Evolutionary conservation across 1,140 invertebrate genomes (phyloP).

Genomic region (Radopholus similis): DNA sequence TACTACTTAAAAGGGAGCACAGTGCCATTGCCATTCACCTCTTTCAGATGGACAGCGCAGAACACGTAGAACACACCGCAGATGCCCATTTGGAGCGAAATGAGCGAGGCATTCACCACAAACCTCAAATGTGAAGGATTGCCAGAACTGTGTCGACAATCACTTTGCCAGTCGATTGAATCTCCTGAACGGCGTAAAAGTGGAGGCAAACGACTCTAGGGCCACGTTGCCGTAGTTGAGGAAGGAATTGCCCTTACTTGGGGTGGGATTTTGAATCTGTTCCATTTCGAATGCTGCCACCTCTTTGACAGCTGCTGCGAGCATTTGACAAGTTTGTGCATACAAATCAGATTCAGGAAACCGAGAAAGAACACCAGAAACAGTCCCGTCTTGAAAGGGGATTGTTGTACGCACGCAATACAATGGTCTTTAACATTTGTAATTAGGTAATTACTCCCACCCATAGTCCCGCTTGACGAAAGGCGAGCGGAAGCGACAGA

Average conservation of each 20-base stretch:
- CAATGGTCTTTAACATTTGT: not conserved
- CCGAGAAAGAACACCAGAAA: conserved; percentile 46
- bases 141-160: conserved; percentile 10
- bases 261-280: not conserved
- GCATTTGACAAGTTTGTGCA: conserved; percentile 53
- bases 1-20: too few species aligned
- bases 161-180: conserved; percentile 28
- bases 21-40: conserved; percentile 35
- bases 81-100: conserved; percentile 48
- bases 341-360: conserved; percentile 47
- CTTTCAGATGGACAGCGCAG: conserved; percentile 43
- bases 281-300: conserved; percentile 6
- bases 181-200: conserved; percentile 29
- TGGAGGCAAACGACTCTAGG: conserved; percentile 41
- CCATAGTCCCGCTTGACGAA: conserved; percentile 54
- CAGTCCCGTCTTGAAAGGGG: conserved; percentile 34
- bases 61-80: conserved; percentile 58
- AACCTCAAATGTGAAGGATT: conserved; percentile 17
- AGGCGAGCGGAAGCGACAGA: conserved; percentile 49
- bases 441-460: conserved; percentile 15
- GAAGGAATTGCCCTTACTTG: conserved; percentile 34
- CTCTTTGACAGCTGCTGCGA: conserved; percentile 46
- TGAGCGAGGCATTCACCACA: conserved; percentile 26
- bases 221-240: conserved; percentile 52
- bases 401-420: not conserved